These are phyloP conservation scores for Strigamia maritima DNA, from an alignment of 2,888 invertebrate species.

Conservation along the genomic window DNA sequence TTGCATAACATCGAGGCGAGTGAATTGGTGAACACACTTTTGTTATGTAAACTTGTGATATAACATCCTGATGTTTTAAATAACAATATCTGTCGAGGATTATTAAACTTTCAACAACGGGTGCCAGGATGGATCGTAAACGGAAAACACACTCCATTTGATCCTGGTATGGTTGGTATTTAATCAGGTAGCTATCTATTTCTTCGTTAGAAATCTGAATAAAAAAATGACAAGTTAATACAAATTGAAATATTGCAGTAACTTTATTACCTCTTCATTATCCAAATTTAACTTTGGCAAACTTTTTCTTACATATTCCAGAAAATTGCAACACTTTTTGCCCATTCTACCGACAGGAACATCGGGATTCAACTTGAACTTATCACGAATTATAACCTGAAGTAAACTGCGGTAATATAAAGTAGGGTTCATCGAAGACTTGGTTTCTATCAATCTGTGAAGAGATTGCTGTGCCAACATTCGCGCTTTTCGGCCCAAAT, in stretches of 20 bases:
- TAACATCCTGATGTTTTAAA: not conserved
- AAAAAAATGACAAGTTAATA: not conserved
- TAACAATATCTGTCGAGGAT: not conserved
- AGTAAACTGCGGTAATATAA: not conserved
- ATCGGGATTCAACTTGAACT: not conserved
- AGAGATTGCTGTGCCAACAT: slow-evolving; percentile 82
- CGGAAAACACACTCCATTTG: not conserved
- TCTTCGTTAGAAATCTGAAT: not conserved
- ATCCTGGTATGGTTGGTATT: not conserved
- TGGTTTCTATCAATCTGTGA: slow-evolving; percentile 59
- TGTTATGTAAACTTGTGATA: not conserved
- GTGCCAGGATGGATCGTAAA: not conserved
- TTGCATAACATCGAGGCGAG: not conserved
- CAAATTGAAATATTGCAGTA: not conserved
- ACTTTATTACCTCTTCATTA: not conserved
- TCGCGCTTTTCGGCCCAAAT: slow-evolving; percentile 70
- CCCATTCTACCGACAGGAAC: not conserved
- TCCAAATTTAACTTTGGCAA: not conserved
- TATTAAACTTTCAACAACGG: not conserved
- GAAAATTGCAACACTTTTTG: not conserved
- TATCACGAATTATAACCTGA: not conserved
- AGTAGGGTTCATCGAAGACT: not conserved
- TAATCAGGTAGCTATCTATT: not conserved
- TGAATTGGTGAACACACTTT: not conserved
- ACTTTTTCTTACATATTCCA: not conserved